Evolutionary conservation across 2,888 invertebrate species (phyloP).

Genomic region (Cephus rjabovi): DNA sequence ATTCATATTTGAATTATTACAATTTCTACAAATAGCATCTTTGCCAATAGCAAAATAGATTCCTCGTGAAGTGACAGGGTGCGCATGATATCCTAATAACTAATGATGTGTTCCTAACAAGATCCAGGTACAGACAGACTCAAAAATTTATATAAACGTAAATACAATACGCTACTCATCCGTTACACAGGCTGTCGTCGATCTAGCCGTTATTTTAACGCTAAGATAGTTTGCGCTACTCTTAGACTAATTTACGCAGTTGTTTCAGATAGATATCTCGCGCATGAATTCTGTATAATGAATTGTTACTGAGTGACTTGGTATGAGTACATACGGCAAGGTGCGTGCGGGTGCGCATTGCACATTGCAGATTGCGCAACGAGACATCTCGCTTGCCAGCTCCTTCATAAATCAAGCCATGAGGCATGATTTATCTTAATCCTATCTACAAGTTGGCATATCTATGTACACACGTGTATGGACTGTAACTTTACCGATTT

Average conservation of each 20-base stretch:
- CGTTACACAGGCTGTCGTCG: background rate
- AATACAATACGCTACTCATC: background rate
- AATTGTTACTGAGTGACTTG: background rate
- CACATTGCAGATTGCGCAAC: slow-evolving; percentile 13
- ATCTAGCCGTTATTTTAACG: background rate
- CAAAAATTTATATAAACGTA: background rate
- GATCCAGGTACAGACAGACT: background rate
- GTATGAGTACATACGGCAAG: background rate
- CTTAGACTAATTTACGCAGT: background rate
- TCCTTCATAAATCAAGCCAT: slow-evolving; percentile 43
- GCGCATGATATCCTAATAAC: background rate
- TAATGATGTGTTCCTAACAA: background rate
- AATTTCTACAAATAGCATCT: background rate
- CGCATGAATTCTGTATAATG: background rate
- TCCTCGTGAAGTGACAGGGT: too few species aligned
- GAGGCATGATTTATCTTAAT: slow-evolving; percentile 51
- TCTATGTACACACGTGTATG: background rate
- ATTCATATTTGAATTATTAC: background rate
- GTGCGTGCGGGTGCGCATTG: slow-evolving; percentile 16
- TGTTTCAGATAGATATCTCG: background rate
- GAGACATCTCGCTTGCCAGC: slow-evolving; percentile 15
- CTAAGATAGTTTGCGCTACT: background rate
- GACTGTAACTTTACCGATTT: background rate
- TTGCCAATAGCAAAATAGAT: too few species aligned
- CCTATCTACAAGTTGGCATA: slow-evolving; percentile 37